Evolutionary conservation across 1,140 invertebrate species (phyloP).

Genomic region (Dendroctonus ponderosae): DNA sequence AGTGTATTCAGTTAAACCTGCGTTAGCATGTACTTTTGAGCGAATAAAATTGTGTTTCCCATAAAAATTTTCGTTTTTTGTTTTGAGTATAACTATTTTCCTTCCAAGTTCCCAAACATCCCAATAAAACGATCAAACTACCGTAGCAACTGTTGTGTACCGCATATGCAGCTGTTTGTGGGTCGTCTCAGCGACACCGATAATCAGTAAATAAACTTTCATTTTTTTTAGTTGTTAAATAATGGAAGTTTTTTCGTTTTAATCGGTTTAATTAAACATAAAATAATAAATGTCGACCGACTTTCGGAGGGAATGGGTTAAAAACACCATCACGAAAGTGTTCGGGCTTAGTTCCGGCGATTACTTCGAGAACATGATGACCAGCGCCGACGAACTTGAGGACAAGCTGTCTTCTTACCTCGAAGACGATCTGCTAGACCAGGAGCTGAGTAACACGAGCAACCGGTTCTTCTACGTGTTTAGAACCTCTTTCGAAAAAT

Average conservation of each 20-base stretch:
- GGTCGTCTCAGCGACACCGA: background rate
- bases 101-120: too few species aligned
- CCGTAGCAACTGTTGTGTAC: too few species aligned
- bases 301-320: slow-evolving; percentile 53
- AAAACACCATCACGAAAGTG: slow-evolving; percentile 47
- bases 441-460: slow-evolving; percentile 38
- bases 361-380: slow-evolving; percentile 53
- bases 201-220: slow-evolving; percentile 3
- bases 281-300: slow-evolving; percentile 40
- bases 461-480: slow-evolving; percentile 51
- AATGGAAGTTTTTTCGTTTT: slow-evolving; percentile 6
- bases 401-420: slow-evolving; percentile 49
- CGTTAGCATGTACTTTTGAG: too few species aligned
- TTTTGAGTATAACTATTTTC: too few species aligned
- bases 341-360: slow-evolving; percentile 48
- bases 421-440: slow-evolving; percentile 48
- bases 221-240: slow-evolving; percentile 8
- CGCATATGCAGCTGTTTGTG: too few species aligned
- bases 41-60: too few species aligned
- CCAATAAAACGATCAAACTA: too few species aligned
- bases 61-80: too few species aligned
- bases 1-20: too few species aligned
- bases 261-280: slow-evolving; percentile 13
- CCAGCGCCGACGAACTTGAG: slow-evolving; percentile 49
- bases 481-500: slow-evolving; percentile 51